Percentiles rank a stretch among this genome's conserved stretches.
These are phyloP conservation scores for Drosophila simulans DNA, from an alignment of 1,140 invertebrate genomes.

Conservation along the genomic window DNA sequence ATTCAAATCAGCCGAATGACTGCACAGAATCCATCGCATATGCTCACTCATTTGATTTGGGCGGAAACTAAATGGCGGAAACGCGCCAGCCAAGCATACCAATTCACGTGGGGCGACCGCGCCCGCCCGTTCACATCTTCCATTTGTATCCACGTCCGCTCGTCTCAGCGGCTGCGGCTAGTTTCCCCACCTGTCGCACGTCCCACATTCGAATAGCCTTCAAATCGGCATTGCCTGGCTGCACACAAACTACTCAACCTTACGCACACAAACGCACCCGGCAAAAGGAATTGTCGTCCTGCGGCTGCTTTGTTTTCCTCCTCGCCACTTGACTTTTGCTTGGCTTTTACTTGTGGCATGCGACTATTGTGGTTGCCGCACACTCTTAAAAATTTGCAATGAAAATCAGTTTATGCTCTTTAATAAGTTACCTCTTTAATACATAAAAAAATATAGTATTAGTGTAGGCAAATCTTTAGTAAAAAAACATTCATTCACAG, in stretches of 20 bases:
- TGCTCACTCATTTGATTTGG: conserved; percentile 64
- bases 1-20: conserved; percentile 36
- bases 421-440: no score
- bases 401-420: not conserved
- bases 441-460: no score
- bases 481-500: no score
- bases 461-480: no score
- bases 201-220: conserved; percentile 5
- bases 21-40: conserved; percentile 28
- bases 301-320: conserved; percentile 43
- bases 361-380: conserved; percentile 13
- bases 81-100: conserved; percentile 58
- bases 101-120: conserved; percentile 57
- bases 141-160: conserved; percentile 18
- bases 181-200: conserved; percentile 17
- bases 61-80: conserved; percentile 56
- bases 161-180: conserved; percentile 3
- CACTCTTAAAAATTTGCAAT: not conserved
- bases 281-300: conserved; percentile 31
- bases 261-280: conserved; percentile 26
- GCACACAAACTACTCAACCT: conserved; percentile 31
- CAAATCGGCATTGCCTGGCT: conserved; percentile 46
- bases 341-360: conserved; percentile 52
- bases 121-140: conserved; percentile 21
- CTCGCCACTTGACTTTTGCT: conserved; percentile 46